Conservation (phyloP, 1,140 invertebrate species). For the Amphibalanus amphitrite region DNA sequence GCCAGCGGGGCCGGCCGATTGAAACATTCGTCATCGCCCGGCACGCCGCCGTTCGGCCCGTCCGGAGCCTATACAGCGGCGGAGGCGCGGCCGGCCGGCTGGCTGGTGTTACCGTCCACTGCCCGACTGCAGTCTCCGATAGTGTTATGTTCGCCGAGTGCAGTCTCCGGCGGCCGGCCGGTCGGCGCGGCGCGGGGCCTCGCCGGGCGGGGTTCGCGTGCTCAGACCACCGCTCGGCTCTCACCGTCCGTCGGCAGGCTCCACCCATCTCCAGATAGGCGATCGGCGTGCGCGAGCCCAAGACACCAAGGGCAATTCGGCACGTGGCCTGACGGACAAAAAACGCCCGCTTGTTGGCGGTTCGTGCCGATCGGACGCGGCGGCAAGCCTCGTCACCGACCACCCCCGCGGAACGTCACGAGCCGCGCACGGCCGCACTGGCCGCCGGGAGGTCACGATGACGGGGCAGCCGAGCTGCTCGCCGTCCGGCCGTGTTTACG, state of each 20-base stretch:
- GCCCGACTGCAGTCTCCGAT: background rate
- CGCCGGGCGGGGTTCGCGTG: background rate
- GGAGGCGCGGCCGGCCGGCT: no score
- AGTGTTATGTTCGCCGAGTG: background rate
- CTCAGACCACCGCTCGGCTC: background rate
- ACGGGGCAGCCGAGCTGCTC: background rate
- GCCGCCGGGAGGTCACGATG: background rate
- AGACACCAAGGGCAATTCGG: background rate
- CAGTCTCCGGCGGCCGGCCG: background rate
- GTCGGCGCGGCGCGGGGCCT: no score
- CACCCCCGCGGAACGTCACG: no score
- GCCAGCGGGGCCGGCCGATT: background rate
- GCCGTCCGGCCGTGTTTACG: background rate
- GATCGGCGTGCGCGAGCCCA: background rate
- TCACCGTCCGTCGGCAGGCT: background rate
- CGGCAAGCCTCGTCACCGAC: no score
- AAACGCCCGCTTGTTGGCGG: background rate
- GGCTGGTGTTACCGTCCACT: background rate
- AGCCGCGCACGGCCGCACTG: no score
- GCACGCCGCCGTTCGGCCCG: no score
- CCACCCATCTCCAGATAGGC: background rate
- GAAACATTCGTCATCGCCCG: background rate
- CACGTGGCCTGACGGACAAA: background rate
- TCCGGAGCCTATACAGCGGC: background rate
- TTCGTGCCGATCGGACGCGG: background rate